phyloP scores from a whole-genome alignment of 1,140 invertebrate genomes.

The Penaeus vannamei region DNA sequence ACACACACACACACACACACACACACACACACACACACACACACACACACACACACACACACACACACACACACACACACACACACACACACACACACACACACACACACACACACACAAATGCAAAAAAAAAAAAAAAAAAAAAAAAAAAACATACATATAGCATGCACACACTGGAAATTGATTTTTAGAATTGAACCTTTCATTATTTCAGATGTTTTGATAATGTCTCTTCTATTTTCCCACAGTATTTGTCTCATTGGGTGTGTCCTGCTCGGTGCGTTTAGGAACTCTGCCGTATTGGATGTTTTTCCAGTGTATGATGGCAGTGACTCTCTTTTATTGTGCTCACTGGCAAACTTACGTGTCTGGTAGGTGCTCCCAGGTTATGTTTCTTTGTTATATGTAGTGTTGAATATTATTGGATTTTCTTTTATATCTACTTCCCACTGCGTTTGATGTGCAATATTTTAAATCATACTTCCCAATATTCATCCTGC shows the following conservation, averaged over 20 bases:
- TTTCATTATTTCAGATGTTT: neutral
- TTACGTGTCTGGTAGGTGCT: slow-evolving; percentile 88
- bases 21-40: too few relatives aligned
- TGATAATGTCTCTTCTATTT: slow-evolving; percentile 69
- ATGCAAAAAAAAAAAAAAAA: too few relatives aligned
- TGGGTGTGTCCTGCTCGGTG: slow-evolving; percentile 93
- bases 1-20: too few relatives aligned
- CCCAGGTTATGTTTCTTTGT: neutral
- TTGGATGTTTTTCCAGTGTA: slow-evolving; percentile 96
- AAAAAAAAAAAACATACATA: too few relatives aligned
- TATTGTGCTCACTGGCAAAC: slow-evolving; percentile 99
- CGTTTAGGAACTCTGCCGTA: slow-evolving; percentile 91
- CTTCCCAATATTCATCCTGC: too few relatives aligned
- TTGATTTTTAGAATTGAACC: too few relatives aligned
- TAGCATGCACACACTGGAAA: too few relatives aligned
- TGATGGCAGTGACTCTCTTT: slow-evolving; percentile 94
- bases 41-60: too few relatives aligned
- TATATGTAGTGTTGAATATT: slow-evolving; percentile 2
- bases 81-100: too few relatives aligned
- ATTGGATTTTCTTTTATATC: neutral
- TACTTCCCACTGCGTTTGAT: neutral
- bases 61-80: too few relatives aligned
- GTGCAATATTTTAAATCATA: neutral
- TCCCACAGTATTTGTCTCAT: slow-evolving; percentile 90
- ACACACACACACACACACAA: too few relatives aligned